Conservation (phyloP, 1,140 invertebrate genomes). For the Eufriesea mexicana region DNA sequence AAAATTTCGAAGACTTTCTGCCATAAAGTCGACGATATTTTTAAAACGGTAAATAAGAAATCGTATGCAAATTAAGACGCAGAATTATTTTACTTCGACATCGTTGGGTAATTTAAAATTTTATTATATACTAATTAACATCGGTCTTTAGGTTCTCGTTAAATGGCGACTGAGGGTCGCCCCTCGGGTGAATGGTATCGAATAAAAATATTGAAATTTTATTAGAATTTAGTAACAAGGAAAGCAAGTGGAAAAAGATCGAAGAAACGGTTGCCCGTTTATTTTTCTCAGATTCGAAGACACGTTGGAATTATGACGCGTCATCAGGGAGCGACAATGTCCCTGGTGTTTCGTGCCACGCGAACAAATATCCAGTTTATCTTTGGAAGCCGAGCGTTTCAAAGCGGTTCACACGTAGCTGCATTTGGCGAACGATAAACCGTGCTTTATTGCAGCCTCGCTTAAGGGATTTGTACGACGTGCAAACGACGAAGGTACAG, state of each 20-base stretch:
- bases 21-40: too few relatives aligned
- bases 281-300: neutral
- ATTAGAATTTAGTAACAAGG: too few relatives aligned
- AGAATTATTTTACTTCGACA: too few relatives aligned
- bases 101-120: too few relatives aligned
- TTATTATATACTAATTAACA: too few relatives aligned
- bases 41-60: too few relatives aligned
- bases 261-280: neutral
- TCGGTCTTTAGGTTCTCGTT: too few relatives aligned
- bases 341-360: constrained; percentile 1
- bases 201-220: too few relatives aligned
- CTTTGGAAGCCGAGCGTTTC: constrained; percentile 32
- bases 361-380: constrained; percentile 51
- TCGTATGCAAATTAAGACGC: too few relatives aligned
- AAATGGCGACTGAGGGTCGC: too few relatives aligned
- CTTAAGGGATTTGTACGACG: constrained; percentile 75
- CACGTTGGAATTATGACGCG: constrained; percentile 11
- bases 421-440: constrained; percentile 72
- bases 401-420: constrained; percentile 53
- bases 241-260: neutral
- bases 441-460: constrained; percentile 72
- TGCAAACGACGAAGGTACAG: constrained; percentile 70
- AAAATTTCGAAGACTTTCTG: too few relatives aligned
- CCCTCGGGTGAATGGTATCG: too few relatives aligned
- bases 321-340: constrained; percentile 11